Base-by-base conservation (phyloP, 1,140 invertebrate genomes). In the Lethocerus indicus region DNA sequence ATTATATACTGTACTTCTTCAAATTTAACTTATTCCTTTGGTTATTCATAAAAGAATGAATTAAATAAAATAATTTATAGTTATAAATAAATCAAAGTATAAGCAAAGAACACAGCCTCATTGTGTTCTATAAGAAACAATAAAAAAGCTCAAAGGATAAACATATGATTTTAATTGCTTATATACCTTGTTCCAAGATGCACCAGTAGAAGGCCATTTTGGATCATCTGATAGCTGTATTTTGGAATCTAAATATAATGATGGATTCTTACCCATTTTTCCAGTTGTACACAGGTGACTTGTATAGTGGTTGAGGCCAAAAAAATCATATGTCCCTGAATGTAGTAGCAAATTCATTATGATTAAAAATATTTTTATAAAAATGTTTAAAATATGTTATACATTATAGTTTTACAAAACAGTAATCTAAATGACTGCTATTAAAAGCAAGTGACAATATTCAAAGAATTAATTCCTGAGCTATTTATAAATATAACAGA, bases 251-350 rank as follows among this genome's bases (percentile, higher is more conserved):
- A 28, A 20, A 6, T 21, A 16, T 14, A 32, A 40, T 14, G 49
- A 47, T 43, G 44, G 42, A 21, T 18, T 29, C 23, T 28, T 6
- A 1, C 41, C 42, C 2, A 14, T 12, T 13, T 36, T 5, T 35
- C 49, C 45, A 37, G 9, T 2, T 1, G 12, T 40, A n/a, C 29
- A 20, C 20, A 51, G 13, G 24, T 25, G 6, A 18, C 48, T 47
- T 1, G 40, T 44, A 41, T 54, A 54, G 37, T 54, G 45, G 29
- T 54, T 54, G 2, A 51, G 23, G 3, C 23, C 2, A 26, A 44
- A 14, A 20, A 16, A 44, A 20, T 44, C 42, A 28, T n/a, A 44
- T 14, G 42, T 16, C 1, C 42, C 42, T 44, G 14, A 39, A 39
- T 20, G 23, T 6, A 20, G 23, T 39, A 39, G 6, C 20, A 2